phyloP scores from a whole-genome alignment of 1,140 invertebrate species.

The Calliphora vicina region DNA sequence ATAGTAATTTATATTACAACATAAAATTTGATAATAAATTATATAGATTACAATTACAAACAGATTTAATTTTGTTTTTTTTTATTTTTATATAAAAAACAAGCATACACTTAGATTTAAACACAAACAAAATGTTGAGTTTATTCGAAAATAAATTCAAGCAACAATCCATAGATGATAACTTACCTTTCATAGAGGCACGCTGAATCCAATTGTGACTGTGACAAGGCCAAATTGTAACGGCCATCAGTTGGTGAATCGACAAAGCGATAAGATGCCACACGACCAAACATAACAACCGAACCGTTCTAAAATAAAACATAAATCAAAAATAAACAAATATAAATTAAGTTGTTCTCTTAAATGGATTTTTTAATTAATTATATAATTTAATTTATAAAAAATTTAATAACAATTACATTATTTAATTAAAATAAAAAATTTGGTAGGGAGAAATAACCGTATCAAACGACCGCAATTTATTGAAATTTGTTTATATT shows the following conservation, averaged over 20 bases:
- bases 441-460: neutral
- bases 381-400: neutral
- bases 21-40: neutral
- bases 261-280: constrained; percentile 91
- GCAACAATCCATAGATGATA: no score
- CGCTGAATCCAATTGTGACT: constrained; percentile 75
- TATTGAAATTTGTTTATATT: neutral
- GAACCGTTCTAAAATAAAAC: constrained; percentile 74
- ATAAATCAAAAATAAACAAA: neutral
- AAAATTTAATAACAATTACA: constrained; percentile 6
- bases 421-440: constrained; percentile 8
- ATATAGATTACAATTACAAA: neutral
- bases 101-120: no score
- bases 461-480: neutral
- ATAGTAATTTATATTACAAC: neutral
- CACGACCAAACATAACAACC: constrained; percentile 87
- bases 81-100: no score
- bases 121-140: no score
- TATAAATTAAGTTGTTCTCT: neutral
- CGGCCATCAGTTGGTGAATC: constrained; percentile 89
- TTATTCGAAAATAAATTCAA: no score
- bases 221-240: constrained; percentile 69
- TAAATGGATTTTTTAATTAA: neutral
- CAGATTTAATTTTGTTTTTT: no score
- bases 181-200: constrained; percentile 80